Percentiles rank a stretch among this genome's conserved stretches.
Conservation (phyloP, 2,888 invertebrate species). For the Melanchra persicariae region DNA sequence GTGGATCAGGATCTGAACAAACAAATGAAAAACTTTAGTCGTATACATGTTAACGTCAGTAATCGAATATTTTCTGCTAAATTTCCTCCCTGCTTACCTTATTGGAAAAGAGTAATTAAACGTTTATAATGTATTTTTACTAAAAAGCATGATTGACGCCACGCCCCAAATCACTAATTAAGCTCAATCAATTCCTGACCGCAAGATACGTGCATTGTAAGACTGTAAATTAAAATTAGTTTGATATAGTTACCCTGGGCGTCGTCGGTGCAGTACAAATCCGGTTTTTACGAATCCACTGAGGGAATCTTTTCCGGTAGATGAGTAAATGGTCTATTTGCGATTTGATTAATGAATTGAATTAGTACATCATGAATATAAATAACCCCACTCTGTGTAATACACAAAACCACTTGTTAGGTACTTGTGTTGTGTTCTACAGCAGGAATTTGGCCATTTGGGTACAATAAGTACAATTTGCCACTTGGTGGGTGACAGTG, state of each 20-base stretch:
- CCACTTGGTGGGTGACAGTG: too few relatives aligned
- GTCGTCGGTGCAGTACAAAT: slow-evolving; percentile 21
- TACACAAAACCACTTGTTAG: slow-evolving; percentile 12
- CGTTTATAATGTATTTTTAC: neutral
- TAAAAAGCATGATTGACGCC: neutral
- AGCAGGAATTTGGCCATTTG: too few relatives aligned
- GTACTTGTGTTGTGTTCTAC: slow-evolving; percentile 12
- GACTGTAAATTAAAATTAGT: slow-evolving; percentile 10
- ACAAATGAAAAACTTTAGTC: neutral
- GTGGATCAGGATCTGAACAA: neutral
- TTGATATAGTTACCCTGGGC: slow-evolving; percentile 30
- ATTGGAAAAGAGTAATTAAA: neutral
- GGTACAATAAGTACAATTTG: too few relatives aligned
- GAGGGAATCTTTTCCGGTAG: neutral
- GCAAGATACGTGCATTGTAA: slow-evolving; percentile 5
- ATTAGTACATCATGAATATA: slow-evolving; percentile 17
- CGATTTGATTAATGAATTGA: slow-evolving; percentile 7
- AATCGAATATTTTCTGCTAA: slow-evolving; percentile 21
- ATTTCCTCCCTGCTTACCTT: slow-evolving; percentile 17
- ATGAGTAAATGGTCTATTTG: neutral
- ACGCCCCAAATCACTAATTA: slow-evolving; percentile 40
- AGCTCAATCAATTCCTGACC: slow-evolving; percentile 23
- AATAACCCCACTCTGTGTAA: slow-evolving; percentile 5
- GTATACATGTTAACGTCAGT: slow-evolving; percentile 12
- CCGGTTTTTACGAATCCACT: neutral